A percentile compares a stretch with the other conserved stretches of the same genome.
These are phyloP conservation scores for Grus americana DNA, from an alignment of 2,113 vertebrate species.

Conservation along the genomic window DNA sequence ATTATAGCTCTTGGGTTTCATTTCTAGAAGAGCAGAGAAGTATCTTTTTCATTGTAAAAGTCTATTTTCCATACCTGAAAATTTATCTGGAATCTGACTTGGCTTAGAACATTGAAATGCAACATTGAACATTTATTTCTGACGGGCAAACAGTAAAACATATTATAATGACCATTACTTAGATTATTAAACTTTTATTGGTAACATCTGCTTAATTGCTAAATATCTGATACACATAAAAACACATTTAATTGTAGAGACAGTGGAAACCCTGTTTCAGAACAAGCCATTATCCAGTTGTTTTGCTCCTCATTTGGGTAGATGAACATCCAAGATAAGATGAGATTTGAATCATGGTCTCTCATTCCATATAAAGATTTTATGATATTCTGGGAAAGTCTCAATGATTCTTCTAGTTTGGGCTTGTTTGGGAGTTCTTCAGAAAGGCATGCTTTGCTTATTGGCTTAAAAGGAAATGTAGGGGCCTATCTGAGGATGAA, in stretches of 20 bases:
- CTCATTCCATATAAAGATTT: neutral
- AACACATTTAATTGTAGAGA: neutral
- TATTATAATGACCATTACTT: neutral
- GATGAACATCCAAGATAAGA: neutral
- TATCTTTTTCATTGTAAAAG: neutral
- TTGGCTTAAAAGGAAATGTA: neutral
- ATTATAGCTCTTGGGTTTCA: neutral
- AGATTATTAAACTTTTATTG: neutral
- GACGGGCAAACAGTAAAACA: neutral
- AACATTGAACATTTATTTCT: neutral
- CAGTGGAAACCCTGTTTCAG: neutral
- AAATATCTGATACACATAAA: neutral
- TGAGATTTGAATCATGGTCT: neutral
- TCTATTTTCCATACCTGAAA: neutral
- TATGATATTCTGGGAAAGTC: neutral
- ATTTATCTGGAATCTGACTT: neutral
- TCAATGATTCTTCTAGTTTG: neutral
- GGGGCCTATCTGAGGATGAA: neutral
- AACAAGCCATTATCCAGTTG: neutral
- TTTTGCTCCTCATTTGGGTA: neutral
- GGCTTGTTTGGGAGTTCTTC: neutral
- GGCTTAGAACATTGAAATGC: neutral
- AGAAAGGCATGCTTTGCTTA: neutral
- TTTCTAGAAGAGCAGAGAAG: neutral
- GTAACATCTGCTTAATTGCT: neutral